Evolutionary conservation across 2,797 vertebrate species (phyloP), one percentile per base, ranked within the genome.

Genomic region (Cossypha caffra): DNA sequence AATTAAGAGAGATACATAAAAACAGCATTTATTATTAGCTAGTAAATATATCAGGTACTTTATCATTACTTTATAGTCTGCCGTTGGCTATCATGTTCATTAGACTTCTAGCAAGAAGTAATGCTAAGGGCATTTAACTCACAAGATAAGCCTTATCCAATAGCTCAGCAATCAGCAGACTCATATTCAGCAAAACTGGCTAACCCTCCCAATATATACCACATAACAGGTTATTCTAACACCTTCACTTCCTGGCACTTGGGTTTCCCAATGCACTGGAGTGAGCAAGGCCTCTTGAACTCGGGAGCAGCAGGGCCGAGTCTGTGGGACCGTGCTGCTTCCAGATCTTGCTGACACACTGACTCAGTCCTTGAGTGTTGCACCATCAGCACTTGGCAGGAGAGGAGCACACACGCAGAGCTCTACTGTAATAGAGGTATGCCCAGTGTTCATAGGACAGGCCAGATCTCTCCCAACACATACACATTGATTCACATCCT

Each of bases 11-110:
- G 26, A 85, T 86, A 62, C 1, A 59, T 4, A 93, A 91, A 79
- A 72, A 35, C 52, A 84, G 33, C 26, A 76, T 81, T 81, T 40
- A 84, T 73, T 43, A 81, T 73, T 76, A 88, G 54, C 55, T 67
- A 93, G 48, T 63, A 90, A 95, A 92, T 47, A 48, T 18, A 76
- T 38, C 79, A 58, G n/a, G 18, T 86, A 88, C 31, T 80, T 93
- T 3, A 80, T 48, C 14, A 35, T 35, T 72, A 63, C 24, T 77
- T 52, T 57, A 6, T 75, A 69, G 16, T 37, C 19, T n/a, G 28
- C 58, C 61, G n/a, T 40, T 79, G 45, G 55, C 26, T 72, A n/a
- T 69, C 47, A 62, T 0, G 2, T 92, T 79, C n/a, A 71, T 61
- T 13, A 90, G 7, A 42, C 63, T 63, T 50, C 61, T 13, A 73